Evolutionary conservation across 2,888 invertebrate species (phyloP), one percentile per base, ranked within the genome.

Genomic region (Mesorhabditis sp.): DNA sequence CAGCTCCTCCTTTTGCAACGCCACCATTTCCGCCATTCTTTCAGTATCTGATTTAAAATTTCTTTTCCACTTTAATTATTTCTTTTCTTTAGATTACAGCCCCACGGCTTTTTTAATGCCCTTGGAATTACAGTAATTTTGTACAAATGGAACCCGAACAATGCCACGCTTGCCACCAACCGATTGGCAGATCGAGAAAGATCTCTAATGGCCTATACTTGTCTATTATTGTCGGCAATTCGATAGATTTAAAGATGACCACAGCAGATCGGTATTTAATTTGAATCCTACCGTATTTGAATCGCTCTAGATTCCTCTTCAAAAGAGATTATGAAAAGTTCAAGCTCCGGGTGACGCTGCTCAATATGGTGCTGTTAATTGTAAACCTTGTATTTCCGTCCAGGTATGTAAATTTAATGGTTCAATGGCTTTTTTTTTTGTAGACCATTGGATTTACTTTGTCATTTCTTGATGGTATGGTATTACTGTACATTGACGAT

Each of bases 251-350:
- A 44, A 96, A 96, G 44, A 93, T 98, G 87, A 89, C 95, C 75
- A 95, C 95, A 88, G 94, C 94, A 89, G 87, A 87, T 72, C 67
- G 72, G 73, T 75, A 7, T 15, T 4, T 41, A 5, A 67, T 41
- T 15, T 3, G 42, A 15, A 61, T 15, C 45, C 41, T 10, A 4
- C 41, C 5, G 41, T n/a, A 41, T 28, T 15, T 7, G 6, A 69
- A 66, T 7, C 2, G 4, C 4, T 43, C 4, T 42, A 74, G 74
- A 67, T 74, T 70, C 28, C 65, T 67, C 63, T 74, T 72, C 89
- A 98, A 98, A 90, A 94, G 97, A 88, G 95, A 98, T 88, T 98
- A 98, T 88, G 97, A 98, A 88, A 94, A 94, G 87, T 98, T 98
- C 88, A 98, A 98, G 88, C 89, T 97, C 85, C 91, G 95, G 81